phyloP scores from a whole-genome alignment of 2,797 vertebrate genomes.

The Hydrocynus forskahlii region DNA sequence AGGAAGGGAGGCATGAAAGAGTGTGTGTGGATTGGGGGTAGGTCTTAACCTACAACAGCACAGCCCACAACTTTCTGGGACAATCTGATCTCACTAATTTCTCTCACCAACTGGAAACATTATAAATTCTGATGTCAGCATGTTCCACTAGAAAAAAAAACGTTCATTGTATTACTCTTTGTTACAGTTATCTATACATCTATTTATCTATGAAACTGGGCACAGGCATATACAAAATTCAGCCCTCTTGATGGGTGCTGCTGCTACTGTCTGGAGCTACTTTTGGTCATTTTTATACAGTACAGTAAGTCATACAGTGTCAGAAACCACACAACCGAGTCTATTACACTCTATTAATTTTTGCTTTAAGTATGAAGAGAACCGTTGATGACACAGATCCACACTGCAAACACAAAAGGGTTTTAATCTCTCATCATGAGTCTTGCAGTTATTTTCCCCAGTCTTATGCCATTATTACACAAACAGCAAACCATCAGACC shows the following conservation, averaged over 20 bases:
- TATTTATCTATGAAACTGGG: too few species aligned
- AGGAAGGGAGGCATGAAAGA: conserved; percentile 16
- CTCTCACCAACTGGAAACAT: background rate
- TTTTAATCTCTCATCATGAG: too few species aligned
- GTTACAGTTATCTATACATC: background rate
- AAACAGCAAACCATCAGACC: too few species aligned
- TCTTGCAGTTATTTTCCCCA: too few species aligned
- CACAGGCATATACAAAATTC: too few species aligned
- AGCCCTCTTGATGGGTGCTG: too few species aligned
- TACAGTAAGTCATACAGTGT: too few species aligned
- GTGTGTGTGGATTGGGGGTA: conserved; percentile 3
- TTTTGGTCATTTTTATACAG: too few species aligned
- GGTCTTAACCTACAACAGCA: conserved; percentile 1
- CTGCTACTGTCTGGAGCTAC: too few species aligned
- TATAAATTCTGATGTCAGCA: background rate
- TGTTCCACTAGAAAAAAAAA: background rate
- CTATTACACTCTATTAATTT: background rate
- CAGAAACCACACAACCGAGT: too few species aligned
- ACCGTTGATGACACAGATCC: background rate
- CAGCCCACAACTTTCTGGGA: conserved; percentile 36
- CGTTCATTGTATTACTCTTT: background rate
- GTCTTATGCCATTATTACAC: background rate
- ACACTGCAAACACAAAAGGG: background rate
- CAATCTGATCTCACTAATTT: background rate
- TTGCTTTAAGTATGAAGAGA: background rate